A percentile compares a stretch with the other conserved stretches of the same genome.
Evolutionary conservation across 2,888 invertebrate species (phyloP).

Genomic region (Apodemia hepburni): DNA sequence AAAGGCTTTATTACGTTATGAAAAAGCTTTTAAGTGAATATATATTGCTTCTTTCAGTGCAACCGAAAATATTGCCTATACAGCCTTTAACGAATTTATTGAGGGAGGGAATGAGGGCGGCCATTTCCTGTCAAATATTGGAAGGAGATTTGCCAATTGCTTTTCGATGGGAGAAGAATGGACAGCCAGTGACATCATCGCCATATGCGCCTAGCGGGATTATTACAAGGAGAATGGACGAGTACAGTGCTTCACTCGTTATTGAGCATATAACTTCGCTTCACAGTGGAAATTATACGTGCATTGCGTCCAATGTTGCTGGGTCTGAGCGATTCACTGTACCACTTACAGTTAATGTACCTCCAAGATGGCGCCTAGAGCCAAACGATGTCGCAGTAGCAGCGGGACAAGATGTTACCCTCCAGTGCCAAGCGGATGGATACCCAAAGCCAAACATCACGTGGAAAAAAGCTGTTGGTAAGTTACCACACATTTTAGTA

Average conservation of each 20-base stretch:
- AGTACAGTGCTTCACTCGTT: constrained; percentile 91
- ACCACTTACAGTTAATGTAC: constrained; percentile 91
- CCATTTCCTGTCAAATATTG: constrained; percentile 94
- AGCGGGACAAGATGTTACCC: constrained; percentile 89
- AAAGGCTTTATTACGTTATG: constrained; percentile 3
- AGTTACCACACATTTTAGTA: constrained; percentile 36
- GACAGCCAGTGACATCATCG: constrained; percentile 85
- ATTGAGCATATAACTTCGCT: constrained; percentile 92
- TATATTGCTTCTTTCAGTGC: constrained; percentile 76
- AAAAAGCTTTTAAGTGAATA: constrained; percentile 1
- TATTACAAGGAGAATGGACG: constrained; percentile 83
- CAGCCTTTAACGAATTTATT: constrained; percentile 90
- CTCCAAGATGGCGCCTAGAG: constrained; percentile 93
- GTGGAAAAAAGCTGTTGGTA: constrained; percentile 94
- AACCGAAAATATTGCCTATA: constrained; percentile 91
- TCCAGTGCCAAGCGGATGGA: constrained; percentile 95
- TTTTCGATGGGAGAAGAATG: constrained; percentile 95
- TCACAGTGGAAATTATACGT: constrained; percentile 95
- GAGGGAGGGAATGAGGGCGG: constrained; percentile 92
- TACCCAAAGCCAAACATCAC: constrained; percentile 93
- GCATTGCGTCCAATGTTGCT: constrained; percentile 93
- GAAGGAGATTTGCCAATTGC: constrained; percentile 96
- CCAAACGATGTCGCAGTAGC: constrained; percentile 91
- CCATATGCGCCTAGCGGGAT: constrained; percentile 76
- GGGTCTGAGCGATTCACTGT: constrained; percentile 89